Evolutionary conservation across 2,113 vertebrate genomes (phyloP).

Genomic region (Cygnus atratus): DNA sequence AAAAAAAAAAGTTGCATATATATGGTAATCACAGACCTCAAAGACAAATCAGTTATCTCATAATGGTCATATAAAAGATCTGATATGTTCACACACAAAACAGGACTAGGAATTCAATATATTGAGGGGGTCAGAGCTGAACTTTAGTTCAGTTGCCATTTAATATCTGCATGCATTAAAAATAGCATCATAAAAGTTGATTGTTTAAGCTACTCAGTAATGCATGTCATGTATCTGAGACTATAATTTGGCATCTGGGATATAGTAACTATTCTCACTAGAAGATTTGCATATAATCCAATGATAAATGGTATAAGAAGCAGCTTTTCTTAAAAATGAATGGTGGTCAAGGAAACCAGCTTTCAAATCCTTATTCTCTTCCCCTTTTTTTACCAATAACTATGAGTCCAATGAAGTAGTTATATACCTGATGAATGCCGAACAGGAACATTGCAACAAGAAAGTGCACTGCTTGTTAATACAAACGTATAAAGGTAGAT

Average conservation of each 20-base stretch:
- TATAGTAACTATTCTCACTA: not conserved
- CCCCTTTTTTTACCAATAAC: not conserved
- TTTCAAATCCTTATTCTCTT: not conserved
- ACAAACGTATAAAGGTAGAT: not conserved
- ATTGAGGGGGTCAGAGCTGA: not conserved
- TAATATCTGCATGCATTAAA: not conserved
- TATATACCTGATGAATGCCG: not conserved
- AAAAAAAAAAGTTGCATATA: not conserved
- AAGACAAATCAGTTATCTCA: not conserved
- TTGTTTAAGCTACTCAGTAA: not conserved
- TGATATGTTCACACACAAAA: not conserved
- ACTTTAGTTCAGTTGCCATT: not conserved
- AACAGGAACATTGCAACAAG: not conserved
- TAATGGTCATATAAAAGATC: not conserved
- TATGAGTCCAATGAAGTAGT: not conserved
- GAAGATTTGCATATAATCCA: not conserved
- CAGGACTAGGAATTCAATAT: not conserved
- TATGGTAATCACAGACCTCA: not conserved
- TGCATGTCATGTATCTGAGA: not conserved
- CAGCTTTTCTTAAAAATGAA: not conserved
- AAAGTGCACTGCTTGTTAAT: not conserved
- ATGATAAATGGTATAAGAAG: not conserved
- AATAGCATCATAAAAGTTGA: not conserved
- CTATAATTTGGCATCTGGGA: conserved; percentile 28
- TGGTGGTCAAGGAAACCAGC: not conserved